Base-by-base conservation (phyloP, 2,797 vertebrate genomes). In the Tinamus major region DNA sequence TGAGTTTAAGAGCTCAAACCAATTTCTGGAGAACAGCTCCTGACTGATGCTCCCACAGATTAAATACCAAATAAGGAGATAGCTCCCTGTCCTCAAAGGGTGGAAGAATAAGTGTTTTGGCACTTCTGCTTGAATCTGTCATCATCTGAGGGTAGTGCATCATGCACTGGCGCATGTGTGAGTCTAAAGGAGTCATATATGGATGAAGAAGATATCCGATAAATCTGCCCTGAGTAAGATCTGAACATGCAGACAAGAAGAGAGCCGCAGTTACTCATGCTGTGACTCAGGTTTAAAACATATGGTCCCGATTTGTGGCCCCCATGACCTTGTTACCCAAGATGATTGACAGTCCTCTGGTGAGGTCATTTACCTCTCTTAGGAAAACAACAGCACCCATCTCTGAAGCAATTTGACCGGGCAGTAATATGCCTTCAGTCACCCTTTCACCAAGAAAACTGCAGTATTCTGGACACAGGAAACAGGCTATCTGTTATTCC, bases 331-430 rank as follows among this genome's bases (percentile, higher is more conserved):
- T 70, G 41, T 31, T 68, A 55, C 27, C 70, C 65, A 31, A 61
- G 37, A 62, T 95, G 91, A 96, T 67, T 91, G 95, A 93, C 88
- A 96, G 13, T 70, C 31, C 63, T 76, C n/a, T 55, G 70, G n/a
- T 42, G 90, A 17, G 5, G 4, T 39, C 69, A 35, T 90, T 93
- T 93, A 72, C 61, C 71, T 89, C 85, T 90, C 76, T 72, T 26
- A 51, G 74, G 92, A 94, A 89, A 92, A 79, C 72, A 87, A 55
- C 77, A 92, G 56, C 87, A 93, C 74, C 79, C 85, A 82, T 67
- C 67, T 84, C 70, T 0, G 0, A 90, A 95, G 42, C 55, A 92
- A 88, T 67, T 48, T 92, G 76, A 41, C 31, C 55, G 83, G 79
- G 70, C 35, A 91, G 70, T 67, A 85, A 91, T 92, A 59, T 11